Evolutionary conservation across 2,888 invertebrate genomes (phyloP), one percentile per base, ranked within the genome.

Genomic region (Metacarcinus magister): DNA sequence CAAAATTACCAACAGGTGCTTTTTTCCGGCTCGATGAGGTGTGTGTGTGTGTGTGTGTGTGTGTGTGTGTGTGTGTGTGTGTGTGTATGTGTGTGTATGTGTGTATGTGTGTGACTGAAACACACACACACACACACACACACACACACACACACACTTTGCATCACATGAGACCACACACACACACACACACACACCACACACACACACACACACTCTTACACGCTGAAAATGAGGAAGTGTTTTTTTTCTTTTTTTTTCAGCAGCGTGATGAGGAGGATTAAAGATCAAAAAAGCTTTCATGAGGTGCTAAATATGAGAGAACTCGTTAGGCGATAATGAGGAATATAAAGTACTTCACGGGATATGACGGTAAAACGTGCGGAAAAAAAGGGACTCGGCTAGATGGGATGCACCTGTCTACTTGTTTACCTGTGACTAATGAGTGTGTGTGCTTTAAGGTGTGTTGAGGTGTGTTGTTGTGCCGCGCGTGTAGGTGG

Each of bases 241-340:
- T 67, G 5, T 67, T 67, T 67, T 67, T n/a, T 23, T 67, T 7
- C 54, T 16, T 67, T 67, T 16, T 4, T 67, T 67, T 23, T 67
- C 19, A 23, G 23, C 67, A 67, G 16, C 67, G 19, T 10, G 48
- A 48, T 48, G 48, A 48, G 48, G 10, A 48, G 48, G 67, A 67
- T 67, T 23, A 67, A 19, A 67, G 23, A 67, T 67, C 3, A 67
- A 67, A 67, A 67, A n/a, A 67, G 2, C 67, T n/a, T 67, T 67
- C 67, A 67, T 67, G 67, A 67, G 67, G 67, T 67, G 67, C 67
- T 67, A 67, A 67, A 67, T 67, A 67, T 67, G 67, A 67, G 67
- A 16, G 67, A 67, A 67, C 67, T 67, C 67, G 67, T 67, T 67
- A 67, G 67, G 67, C n/a, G 23, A 67, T 67, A 67, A 67, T 67